Evolutionary conservation across 2,888 invertebrate genomes (phyloP), one percentile per base, ranked within the genome.

Genomic region (Pocota personata): DNA sequence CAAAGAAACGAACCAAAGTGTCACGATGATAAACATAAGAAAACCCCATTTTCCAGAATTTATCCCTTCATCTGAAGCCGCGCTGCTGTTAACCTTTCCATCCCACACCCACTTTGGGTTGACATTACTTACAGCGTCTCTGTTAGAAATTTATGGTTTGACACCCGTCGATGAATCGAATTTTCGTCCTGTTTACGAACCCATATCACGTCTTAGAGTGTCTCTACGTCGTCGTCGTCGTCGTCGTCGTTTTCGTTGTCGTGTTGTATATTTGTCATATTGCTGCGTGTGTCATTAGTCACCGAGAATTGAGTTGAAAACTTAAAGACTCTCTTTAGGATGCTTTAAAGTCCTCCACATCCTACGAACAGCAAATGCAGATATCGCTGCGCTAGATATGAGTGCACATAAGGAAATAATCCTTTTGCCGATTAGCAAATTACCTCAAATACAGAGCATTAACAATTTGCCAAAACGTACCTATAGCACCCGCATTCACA

Each of bases 131-230:
- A 57, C 77, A 82, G 67, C 62, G 60, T 55, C 62, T 40, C 79
- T 79, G 52, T 73, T 73, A 67, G 79, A 79, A 84, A 84, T 84
- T 79, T 84, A 84, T 84, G 84, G 84, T 79, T 84, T 79, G 84
- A 84, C 84, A 80, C 75, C 71, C 64, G 75, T 71, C 69, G 66
- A 80, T 69, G 75, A 80, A 75, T 84, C 80, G 57, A 69, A 84
- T 80, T 84, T 84, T 80, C 84, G 58, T 37, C 52, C 75, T 80
- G 58, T 71, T 84, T 84, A 46, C 58, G 64, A 58, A 84, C 50
- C 55, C 84, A 14, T 57, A 48, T 84, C 84, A 84, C 84, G 79
- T 78, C 19, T 30, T 71, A 48, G 35, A 64, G 50, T 76, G 37
- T 57, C 60, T 43, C 64, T 21, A 16, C 57, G 35, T 32, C 55